These are phyloP conservation scores for Schizothorax lantsangensis DNA, from an alignment of 2,797 vertebrate genomes.

Conservation along the genomic window DNA sequence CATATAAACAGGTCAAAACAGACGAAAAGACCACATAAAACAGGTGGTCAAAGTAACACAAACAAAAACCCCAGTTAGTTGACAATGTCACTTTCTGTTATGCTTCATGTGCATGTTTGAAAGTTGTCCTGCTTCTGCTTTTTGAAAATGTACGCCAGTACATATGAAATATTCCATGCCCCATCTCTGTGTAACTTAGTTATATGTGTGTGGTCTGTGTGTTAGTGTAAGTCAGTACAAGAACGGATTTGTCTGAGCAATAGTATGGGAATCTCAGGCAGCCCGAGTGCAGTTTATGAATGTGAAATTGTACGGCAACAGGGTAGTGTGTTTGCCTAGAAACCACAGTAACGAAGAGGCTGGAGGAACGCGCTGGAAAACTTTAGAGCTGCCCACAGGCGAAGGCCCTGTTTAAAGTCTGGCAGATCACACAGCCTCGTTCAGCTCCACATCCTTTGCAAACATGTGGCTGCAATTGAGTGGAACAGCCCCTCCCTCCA, in stretches of 20 bases:
- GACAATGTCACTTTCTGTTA: constrained; percentile 18
- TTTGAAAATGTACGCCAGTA: neutral
- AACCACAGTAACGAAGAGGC: constrained; percentile 58
- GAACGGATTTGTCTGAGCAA: constrained; percentile 46
- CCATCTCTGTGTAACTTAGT: constrained; percentile 24
- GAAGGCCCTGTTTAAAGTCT: constrained; percentile 61
- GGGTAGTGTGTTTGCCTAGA: constrained; percentile 57
- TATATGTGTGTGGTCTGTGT: constrained; percentile 56
- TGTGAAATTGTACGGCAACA: constrained; percentile 41
- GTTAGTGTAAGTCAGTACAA: constrained; percentile 22
- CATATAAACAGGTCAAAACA: neutral
- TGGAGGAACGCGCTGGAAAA: constrained; percentile 60
- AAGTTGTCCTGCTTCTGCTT: constrained; percentile 11
- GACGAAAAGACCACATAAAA: constrained; percentile 4
- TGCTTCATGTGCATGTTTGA: neutral
- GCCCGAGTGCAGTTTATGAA: constrained; percentile 44
- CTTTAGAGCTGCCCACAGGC: constrained; percentile 65
- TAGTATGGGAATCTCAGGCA: constrained; percentile 43
- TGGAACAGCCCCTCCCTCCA: constrained; percentile 59
- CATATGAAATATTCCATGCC: constrained; percentile 24
- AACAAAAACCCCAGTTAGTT: constrained; percentile 3
- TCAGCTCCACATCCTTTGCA: constrained; percentile 63
- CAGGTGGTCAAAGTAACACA: neutral
- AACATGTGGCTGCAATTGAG: constrained; percentile 68
- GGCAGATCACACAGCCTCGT: constrained; percentile 60